Evolutionary conservation across 2,888 invertebrate species (phyloP).

Genomic region (Drosophila neutralis): DNA sequence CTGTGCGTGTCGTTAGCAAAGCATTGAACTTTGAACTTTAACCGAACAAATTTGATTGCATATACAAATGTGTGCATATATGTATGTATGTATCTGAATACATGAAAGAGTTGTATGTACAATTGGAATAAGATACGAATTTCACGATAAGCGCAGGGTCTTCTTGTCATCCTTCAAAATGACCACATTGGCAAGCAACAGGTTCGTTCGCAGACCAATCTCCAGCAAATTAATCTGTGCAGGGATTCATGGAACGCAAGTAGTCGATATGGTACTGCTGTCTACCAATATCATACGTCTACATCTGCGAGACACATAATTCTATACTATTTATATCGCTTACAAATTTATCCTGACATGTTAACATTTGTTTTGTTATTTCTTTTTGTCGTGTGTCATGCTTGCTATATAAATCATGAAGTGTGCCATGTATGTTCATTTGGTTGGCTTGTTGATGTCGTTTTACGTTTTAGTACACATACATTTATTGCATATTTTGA

Average conservation of each 20-base stretch:
- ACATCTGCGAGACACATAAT: background rate
- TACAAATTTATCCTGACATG: background rate
- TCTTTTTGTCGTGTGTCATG: background rate
- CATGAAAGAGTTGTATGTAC: background rate
- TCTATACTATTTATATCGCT: background rate
- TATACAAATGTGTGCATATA: background rate
- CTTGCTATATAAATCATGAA: background rate
- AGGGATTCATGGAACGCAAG: background rate
- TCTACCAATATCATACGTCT: background rate
- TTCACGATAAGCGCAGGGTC: background rate
- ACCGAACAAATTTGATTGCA: background rate
- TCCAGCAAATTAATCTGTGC: background rate
- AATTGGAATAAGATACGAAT: background rate
- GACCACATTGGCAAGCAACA: background rate
- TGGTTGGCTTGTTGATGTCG: constrained; percentile 2
- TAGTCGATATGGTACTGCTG: background rate
- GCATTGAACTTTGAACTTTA: constrained; percentile 20
- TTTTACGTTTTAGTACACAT: constrained; percentile 2
- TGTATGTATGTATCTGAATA: background rate
- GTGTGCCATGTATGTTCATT: background rate
- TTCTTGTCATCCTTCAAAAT: background rate
- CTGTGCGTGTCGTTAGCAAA: constrained; percentile 9
- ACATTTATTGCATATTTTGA: constrained; percentile 18
- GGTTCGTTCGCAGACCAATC: background rate
- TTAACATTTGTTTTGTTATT: background rate